Percentiles rank a stretch among this genome's conserved stretches.
These are phyloP conservation scores for Amblyraja radiata DNA, from an alignment of 2,797 vertebrate species.

Conservation along the genomic window DNA sequence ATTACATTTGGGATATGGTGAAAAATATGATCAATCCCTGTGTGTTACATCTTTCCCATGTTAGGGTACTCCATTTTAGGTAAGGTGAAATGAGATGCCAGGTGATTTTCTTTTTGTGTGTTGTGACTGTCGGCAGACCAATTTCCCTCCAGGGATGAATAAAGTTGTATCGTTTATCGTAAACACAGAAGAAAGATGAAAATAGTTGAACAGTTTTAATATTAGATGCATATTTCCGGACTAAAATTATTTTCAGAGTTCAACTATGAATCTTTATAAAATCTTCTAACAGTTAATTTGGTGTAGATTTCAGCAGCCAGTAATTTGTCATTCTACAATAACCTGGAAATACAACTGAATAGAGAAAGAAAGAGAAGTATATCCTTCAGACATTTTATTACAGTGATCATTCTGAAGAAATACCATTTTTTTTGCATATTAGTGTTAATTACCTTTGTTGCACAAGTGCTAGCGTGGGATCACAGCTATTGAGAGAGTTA, in stretches of 20 bases:
- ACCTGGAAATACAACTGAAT: not conserved
- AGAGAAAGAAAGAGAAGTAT: not conserved
- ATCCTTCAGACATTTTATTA: not conserved
- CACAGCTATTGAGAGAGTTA: not conserved
- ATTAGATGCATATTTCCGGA: not conserved
- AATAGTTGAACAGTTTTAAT: not conserved
- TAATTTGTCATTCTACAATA: not conserved
- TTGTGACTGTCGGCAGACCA: no score
- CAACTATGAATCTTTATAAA: not conserved
- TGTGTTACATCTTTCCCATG: not conserved
- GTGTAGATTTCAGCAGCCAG: not conserved
- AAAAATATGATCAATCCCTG: not conserved
- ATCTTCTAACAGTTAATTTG: not conserved
- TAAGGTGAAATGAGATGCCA: not conserved
- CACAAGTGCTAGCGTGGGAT: not conserved
- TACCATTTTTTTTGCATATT: not conserved
- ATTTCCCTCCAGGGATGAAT: no score
- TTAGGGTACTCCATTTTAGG: not conserved
- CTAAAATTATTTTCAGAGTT: not conserved
- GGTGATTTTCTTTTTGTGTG: no score
- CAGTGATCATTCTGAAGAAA: not conserved
- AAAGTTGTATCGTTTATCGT: not conserved
- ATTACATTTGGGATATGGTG: not conserved
- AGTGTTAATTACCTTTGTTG: not conserved
- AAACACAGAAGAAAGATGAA: not conserved